Evolutionary conservation across 2,797 vertebrate species (phyloP).

Genomic region (Odontamblyopus rebecca): DNA sequence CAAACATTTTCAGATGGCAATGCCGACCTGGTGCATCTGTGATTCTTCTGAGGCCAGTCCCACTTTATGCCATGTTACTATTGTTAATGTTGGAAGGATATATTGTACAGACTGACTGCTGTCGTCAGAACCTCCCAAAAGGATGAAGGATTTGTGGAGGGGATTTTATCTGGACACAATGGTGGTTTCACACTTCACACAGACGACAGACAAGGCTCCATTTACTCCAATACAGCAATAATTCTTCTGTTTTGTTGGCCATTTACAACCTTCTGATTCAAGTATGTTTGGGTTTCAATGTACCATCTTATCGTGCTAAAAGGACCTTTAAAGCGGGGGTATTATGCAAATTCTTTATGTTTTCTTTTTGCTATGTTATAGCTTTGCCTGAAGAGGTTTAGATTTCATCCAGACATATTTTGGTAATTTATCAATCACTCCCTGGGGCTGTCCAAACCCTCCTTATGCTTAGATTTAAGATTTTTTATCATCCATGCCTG

Average conservation of each 20-base stretch:
- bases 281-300: background rate
- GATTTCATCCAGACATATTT: too few species aligned
- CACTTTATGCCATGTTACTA: background rate
- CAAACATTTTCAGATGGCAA: background rate
- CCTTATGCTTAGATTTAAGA: too few species aligned
- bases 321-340: too few species aligned
- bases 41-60: background rate
- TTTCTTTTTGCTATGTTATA: too few species aligned
- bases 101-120: background rate
- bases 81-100: background rate
- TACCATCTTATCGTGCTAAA: background rate
- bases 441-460: too few species aligned
- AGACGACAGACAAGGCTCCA: background rate
- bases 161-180: slow-evolving; percentile 4
- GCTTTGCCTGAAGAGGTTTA: too few species aligned
- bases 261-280: background rate
- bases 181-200: background rate
- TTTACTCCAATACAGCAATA: background rate
- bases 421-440: too few species aligned
- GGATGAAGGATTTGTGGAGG: background rate
- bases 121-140: slow-evolving; percentile 1
- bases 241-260: background rate
- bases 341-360: too few species aligned
- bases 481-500: too few species aligned
- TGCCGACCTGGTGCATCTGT: background rate